Percentiles rank a stretch among this genome's conserved stretches.
Evolutionary conservation across 2,888 invertebrate species (phyloP).

Genomic region (Acrocera orbiculus): DNA sequence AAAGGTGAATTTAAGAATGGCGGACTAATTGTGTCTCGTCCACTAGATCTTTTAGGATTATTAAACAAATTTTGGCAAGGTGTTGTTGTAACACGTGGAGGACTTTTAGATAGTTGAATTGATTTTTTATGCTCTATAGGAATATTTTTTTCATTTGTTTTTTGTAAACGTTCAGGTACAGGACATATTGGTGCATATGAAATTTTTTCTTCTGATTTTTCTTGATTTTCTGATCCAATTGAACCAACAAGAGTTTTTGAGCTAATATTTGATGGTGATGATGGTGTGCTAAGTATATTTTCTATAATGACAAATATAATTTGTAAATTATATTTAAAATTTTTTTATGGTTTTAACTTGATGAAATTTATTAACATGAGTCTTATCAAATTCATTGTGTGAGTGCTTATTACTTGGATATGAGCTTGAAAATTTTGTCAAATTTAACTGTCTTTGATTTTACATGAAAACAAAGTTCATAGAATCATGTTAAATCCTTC

Average conservation of each 20-base stretch:
- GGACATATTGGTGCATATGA: conserved; percentile 14
- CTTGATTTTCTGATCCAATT: conserved; percentile 35
- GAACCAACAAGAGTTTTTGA: conserved; percentile 53
- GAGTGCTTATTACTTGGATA: neutral
- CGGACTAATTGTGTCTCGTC: conserved; percentile 8
- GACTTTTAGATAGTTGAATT: conserved; percentile 3
- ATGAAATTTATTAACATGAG: too few relatives aligned
- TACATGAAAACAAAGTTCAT: neutral
- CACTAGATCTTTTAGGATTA: conserved; percentile 1
- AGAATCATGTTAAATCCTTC: neutral
- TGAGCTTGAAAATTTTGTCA: neutral
- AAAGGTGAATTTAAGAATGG: conserved; percentile 6
- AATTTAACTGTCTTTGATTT: neutral
- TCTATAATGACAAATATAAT: conserved; percentile 6
- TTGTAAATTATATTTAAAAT: neutral
- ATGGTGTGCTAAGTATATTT: conserved; percentile 39
- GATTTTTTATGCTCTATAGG: conserved; percentile 1
- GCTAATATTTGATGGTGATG: conserved; percentile 56
- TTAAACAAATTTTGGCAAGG: conserved; percentile 11
- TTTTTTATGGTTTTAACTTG: neutral
- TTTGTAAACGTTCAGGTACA: conserved; percentile 12
- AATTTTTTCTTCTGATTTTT: conserved; percentile 22
- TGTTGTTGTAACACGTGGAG: conserved; percentile 12
- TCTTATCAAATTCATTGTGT: too few relatives aligned
- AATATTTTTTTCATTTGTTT: conserved; percentile 2